Conservation (phyloP, 2,113 vertebrate genomes). For the Gymnorhina tibicen region DNA sequence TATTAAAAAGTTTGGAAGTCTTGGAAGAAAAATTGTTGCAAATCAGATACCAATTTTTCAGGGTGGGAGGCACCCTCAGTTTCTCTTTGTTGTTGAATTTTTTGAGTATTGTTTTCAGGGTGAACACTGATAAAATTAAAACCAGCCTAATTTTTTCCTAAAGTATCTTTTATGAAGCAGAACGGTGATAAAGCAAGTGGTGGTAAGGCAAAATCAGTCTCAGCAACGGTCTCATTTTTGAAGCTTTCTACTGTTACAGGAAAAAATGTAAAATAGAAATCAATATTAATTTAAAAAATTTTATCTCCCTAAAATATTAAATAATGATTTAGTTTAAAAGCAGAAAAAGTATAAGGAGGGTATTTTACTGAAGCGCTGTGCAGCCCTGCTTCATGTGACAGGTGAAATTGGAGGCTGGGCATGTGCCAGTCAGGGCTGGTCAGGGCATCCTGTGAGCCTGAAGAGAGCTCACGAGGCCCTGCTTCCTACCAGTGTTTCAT, state of each 20-base stretch:
- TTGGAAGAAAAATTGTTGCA: neutral
- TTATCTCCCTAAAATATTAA: neutral
- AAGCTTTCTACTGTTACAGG: neutral
- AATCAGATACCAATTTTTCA: neutral
- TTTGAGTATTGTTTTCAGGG: neutral
- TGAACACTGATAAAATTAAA: neutral
- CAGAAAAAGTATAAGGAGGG: neutral
- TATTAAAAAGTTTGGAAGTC: neutral
- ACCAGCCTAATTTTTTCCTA: neutral
- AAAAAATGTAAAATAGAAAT: neutral
- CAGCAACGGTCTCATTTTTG: neutral
- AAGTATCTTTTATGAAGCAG: neutral
- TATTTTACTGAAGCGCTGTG: neutral
- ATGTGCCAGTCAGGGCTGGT: neutral
- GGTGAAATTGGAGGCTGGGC: neutral
- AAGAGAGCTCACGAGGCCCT: neutral
- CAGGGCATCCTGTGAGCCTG: neutral
- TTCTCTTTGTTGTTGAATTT: neutral
- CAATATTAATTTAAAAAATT: neutral
- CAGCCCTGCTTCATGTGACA: neutral
- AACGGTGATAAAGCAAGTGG: neutral
- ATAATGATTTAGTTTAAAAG: neutral
- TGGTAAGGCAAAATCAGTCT: neutral
- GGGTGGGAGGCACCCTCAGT: neutral
- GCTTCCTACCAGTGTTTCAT: neutral